phyloP scores from a whole-genome alignment of 2,888 invertebrate species.

The Coelogynopora nodosa region DNA sequence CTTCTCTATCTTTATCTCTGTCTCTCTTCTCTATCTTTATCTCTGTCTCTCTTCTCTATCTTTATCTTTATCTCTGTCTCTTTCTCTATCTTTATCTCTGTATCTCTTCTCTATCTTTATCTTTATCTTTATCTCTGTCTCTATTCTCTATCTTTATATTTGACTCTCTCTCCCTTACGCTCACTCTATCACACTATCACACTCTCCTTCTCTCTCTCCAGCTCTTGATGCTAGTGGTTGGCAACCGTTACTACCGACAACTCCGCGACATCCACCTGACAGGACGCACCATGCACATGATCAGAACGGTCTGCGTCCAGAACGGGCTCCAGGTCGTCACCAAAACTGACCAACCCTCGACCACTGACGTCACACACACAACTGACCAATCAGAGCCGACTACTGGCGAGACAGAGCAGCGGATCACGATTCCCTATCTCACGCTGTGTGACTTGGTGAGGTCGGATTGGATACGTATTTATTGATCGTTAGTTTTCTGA shows the following conservation, averaged over 20 bases:
- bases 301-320: not conserved
- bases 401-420: not conserved
- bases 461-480: slow-evolving; percentile 51
- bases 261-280: slow-evolving; percentile 37
- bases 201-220: not conserved
- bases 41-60: not conserved
- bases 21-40: not conserved
- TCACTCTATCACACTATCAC: no score
- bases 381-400: not conserved
- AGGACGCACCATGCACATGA: slow-evolving; percentile 26
- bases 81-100: not conserved
- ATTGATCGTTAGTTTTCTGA: no score
- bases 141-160: not conserved
- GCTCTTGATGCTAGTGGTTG: slow-evolving; percentile 37
- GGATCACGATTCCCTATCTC: slow-evolving; percentile 78
- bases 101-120: no score
- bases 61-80: not conserved
- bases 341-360: not conserved
- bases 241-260: slow-evolving; percentile 26
- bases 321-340: not conserved
- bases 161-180: not conserved
- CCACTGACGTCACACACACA: not conserved
- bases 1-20: not conserved
- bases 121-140: no score
- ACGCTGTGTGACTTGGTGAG: slow-evolving; percentile 66